Percentiles rank a stretch among this genome's conserved stretches.
phyloP scores from a whole-genome alignment of 2,113 vertebrate genomes.

The Geococcyx californianus region DNA sequence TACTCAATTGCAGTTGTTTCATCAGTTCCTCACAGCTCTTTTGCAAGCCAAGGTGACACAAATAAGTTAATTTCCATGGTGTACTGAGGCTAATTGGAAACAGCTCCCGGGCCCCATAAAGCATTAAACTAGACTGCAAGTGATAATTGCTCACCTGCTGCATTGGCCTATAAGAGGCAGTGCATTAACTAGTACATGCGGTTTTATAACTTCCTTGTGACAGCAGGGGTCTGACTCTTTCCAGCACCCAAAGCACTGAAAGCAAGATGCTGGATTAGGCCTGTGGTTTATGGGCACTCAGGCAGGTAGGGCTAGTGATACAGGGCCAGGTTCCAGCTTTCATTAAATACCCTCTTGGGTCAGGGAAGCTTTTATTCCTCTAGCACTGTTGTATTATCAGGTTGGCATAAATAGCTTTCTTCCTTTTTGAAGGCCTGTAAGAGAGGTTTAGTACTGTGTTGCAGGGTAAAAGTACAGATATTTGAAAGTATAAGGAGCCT shows the following conservation, averaged over 20 bases:
- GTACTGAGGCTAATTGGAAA: conserved; percentile 64
- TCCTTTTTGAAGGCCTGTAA: background rate
- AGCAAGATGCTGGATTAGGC: background rate
- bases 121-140: conserved; percentile 36
- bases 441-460: background rate
- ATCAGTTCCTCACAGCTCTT: background rate
- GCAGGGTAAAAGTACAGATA: background rate
- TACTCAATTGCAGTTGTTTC: background rate
- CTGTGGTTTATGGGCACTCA: background rate
- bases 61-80: conserved; percentile 64
- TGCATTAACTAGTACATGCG: conserved; percentile 28
- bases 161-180: conserved; percentile 42
- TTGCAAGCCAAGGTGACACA: conserved; percentile 55
- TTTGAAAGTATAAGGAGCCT: background rate
- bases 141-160: conserved; percentile 73
- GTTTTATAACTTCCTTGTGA: conserved; percentile 50
- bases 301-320: background rate
- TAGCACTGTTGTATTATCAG: background rate
- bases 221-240: background rate
- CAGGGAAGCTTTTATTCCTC: background rate
- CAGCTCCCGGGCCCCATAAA: conserved; percentile 58
- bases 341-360: background rate
- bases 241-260: background rate
- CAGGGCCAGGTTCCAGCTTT: background rate
- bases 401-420: background rate